Conservation (phyloP, 2,888 invertebrate species). For the Spisula solida region DNA sequence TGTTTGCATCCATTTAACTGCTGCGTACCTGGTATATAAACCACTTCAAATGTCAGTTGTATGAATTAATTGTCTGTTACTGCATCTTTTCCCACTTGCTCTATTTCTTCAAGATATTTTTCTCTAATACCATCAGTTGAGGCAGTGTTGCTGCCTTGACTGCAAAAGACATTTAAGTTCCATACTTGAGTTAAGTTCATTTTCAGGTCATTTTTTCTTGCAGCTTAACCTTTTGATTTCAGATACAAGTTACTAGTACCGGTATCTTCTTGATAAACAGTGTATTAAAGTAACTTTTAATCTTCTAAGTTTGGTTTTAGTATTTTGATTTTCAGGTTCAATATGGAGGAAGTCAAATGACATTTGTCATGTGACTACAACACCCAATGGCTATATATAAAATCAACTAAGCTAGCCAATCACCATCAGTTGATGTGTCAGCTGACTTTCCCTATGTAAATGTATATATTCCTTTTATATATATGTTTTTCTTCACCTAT, state of each 20-base stretch:
- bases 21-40: constrained; percentile 12
- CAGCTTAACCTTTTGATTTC: too few species aligned
- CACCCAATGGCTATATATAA: background rate
- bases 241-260: too few species aligned
- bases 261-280: background rate
- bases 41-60: background rate
- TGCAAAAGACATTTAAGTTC: background rate
- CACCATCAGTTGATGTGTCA: background rate
- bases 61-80: background rate
- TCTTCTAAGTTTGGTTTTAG: background rate
- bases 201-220: background rate
- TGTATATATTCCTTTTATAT: background rate
- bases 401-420: background rate
- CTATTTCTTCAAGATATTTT: background rate
- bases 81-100: background rate
- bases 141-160: background rate
- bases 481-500: background rate
- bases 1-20: background rate
- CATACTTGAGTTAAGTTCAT: background rate
- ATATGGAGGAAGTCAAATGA: background rate
- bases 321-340: background rate
- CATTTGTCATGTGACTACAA: constrained; percentile 1
- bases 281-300: background rate
- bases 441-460: background rate
- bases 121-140: background rate